Percentiles rank a stretch among this genome's conserved stretches.
Conservation (phyloP, 2,888 invertebrate genomes). For the Spodoptera picta region DNA sequence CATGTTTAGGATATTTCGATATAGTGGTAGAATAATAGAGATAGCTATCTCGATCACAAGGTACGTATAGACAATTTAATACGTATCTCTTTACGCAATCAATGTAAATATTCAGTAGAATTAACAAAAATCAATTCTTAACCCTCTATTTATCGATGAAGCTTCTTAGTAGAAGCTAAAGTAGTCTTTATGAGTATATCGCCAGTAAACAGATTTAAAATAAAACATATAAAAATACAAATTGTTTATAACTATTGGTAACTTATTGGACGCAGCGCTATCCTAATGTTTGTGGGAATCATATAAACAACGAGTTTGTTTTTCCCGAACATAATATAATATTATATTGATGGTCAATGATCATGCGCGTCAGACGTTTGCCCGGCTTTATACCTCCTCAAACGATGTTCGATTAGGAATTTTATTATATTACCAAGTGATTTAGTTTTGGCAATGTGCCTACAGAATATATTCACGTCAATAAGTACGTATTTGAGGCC, state of each 20-base stretch:
- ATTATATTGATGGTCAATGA: constrained; percentile 27
- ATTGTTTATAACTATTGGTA: background rate
- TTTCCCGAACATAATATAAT: constrained; percentile 10
- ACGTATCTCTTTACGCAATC: too few species aligned
- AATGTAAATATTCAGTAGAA: too few species aligned
- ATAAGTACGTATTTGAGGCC: constrained; percentile 46
- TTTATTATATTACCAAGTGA: constrained; percentile 66
- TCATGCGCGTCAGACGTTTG: constrained; percentile 63
- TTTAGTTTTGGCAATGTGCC: constrained; percentile 72
- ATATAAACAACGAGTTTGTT: too few species aligned
- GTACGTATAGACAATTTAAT: too few species aligned
- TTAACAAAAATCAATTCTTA: too few species aligned
- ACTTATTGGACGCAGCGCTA: background rate
- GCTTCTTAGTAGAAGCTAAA: too few species aligned
- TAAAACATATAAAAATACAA: background rate
- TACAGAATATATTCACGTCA: constrained; percentile 51
- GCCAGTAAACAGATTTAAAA: too few species aligned
- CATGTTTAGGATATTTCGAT: background rate
- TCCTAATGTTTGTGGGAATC: too few species aligned
- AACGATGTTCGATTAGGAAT: constrained; percentile 59
- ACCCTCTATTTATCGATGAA: too few species aligned
- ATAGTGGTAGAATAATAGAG: too few species aligned
- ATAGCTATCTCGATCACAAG: too few species aligned
- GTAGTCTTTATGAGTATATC: too few species aligned
- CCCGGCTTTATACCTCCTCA: constrained; percentile 68